Evolutionary conservation across 2,888 invertebrate species (phyloP).

Genomic region (Phalera bucephala): DNA sequence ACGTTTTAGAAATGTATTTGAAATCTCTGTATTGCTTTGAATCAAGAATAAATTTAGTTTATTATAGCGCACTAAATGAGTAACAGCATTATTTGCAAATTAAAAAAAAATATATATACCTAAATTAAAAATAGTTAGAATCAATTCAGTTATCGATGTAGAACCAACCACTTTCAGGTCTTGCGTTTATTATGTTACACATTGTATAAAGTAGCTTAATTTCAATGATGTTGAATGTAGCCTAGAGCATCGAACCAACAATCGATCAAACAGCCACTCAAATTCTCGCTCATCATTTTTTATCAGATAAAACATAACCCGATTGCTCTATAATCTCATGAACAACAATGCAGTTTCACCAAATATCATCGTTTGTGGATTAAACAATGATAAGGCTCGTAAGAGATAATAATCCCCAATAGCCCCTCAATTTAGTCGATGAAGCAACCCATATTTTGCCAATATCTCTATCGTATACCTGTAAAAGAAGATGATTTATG

Average conservation of each 20-base stretch:
- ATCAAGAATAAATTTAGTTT: too few species aligned
- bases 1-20: too few species aligned
- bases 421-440: neutral
- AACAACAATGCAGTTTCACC: conserved; percentile 49
- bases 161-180: too few species aligned
- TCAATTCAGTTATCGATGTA: too few species aligned
- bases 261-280: conserved; percentile 57
- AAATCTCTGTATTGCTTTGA: too few species aligned
- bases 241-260: conserved; percentile 10
- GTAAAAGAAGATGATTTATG: conserved; percentile 13
- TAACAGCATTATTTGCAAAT: too few species aligned
- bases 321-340: conserved; percentile 58
- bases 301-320: conserved; percentile 65
- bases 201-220: too few species aligned
- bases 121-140: too few species aligned
- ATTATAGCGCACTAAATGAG: too few species aligned
- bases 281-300: conserved; percentile 35
- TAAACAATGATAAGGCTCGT: conserved; percentile 14
- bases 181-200: too few species aligned
- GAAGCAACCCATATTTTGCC: conserved; percentile 2
- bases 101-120: too few species aligned
- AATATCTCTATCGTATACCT: conserved; percentile 8
- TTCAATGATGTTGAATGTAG: too few species aligned
- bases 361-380: conserved; percentile 27
- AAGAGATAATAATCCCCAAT: conserved; percentile 7